Evolutionary conservation across 2,888 invertebrate species (phyloP), one percentile per base, ranked within the genome.

Genomic region (Eupithecia inturbata): DNA sequence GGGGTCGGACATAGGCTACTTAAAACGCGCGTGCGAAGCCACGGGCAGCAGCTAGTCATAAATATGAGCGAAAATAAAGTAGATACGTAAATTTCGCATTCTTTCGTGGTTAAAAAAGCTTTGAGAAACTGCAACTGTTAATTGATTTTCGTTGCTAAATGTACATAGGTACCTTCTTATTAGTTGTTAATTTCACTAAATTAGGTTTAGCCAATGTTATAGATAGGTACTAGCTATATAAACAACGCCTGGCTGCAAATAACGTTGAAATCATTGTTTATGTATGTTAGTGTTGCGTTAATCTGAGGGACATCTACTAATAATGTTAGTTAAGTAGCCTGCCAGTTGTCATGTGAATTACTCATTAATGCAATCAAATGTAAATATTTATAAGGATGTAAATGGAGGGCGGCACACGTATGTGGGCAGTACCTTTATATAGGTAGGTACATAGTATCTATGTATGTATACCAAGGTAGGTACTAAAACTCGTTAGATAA

Each of bases 331-430:
- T 36, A 63, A 16, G 64, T 45, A 62, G 62, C 57, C 16, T 33
- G 22, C 14, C 33, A 33, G 14, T 28, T 49, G 60, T 41, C 66
- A 68, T 69, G 60, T 60, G 39, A 66, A 71, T 74, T 12, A 60
- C 66, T 49, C 33, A 60, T 68, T 71, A 49, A 71, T 36, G 53
- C 68, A 62, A 68, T 60, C 36, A 64, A 68, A 68, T 28, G 62
- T 68, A 60, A 68, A 71, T 68, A 69, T 74, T 71, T 53, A 71
- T 71, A 67, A 71, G 71, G 60, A 66, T 66, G 64, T 36, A 69
- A 64, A 62, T 57, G 12, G 31, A 74, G 70, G 67, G 22, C 49
- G 60, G 31, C 26, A 19, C 33, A n/a, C 36, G 1, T n/a, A 33
- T 36, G 28, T 33, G 12, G 68, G 64, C 16, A 49, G 68, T 53